phyloP scores from a whole-genome alignment of 1,140 invertebrate genomes.

The Steinernema feltiae region DNA sequence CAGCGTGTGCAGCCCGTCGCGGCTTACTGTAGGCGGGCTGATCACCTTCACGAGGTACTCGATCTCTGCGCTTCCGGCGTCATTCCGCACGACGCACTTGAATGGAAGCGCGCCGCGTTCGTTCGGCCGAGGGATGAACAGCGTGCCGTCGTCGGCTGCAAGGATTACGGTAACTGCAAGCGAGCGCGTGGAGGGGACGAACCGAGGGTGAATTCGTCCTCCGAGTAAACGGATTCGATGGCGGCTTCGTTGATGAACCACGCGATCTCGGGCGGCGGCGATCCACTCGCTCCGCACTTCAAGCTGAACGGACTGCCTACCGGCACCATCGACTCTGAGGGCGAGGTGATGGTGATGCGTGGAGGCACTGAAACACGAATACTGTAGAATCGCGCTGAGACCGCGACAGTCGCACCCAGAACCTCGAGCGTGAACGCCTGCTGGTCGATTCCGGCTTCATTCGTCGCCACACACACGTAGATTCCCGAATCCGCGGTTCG shows the following conservation, averaged over 20 bases:
- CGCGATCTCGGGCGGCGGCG: conserved; percentile 44
- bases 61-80: conserved; percentile 41
- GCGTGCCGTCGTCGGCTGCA: conserved; percentile 29
- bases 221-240: conserved; percentile 19
- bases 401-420: conserved; percentile 30
- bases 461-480: conserved; percentile 52
- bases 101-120: conserved; percentile 34
- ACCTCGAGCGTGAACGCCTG: conserved; percentile 56
- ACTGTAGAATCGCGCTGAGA: neutral
- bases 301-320: conserved; percentile 41
- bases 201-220: neutral
- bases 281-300: conserved; percentile 42
- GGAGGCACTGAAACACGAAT: conserved; percentile 41
- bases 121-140: conserved; percentile 31
- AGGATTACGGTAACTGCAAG: neutral
- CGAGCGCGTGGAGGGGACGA: neutral
- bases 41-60: conserved; percentile 37
- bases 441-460: conserved; percentile 53
- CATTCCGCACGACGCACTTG: conserved; percentile 43
- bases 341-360: conserved; percentile 32
- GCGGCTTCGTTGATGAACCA: conserved; percentile 51
- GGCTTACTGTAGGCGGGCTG: conserved; percentile 30
- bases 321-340: conserved; percentile 40
- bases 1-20: conserved; percentile 32
- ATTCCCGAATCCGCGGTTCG: conserved; percentile 53